These are phyloP conservation scores for Tetragonula clypearis DNA, from an alignment of 1,140 invertebrate species.

Conservation along the genomic window DNA sequence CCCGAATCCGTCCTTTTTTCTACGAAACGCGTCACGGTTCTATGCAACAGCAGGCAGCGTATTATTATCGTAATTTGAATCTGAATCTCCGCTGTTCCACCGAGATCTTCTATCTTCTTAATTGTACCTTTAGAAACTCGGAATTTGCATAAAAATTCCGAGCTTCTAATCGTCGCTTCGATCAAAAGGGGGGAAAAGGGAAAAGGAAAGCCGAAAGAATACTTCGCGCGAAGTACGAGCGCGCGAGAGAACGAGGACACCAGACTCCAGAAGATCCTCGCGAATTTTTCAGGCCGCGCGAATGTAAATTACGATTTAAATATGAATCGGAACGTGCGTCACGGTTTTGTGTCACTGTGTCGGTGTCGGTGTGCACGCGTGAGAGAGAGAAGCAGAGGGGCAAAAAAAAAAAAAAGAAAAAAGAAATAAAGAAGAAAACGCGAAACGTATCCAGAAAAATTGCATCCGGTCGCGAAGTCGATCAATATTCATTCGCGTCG, in stretches of 20 bases:
- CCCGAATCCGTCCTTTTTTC: no score
- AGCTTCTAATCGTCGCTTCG: no score
- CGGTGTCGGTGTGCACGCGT: background rate
- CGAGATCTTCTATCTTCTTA: no score
- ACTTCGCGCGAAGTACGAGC: background rate
- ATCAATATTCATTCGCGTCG: conserved; percentile 48
- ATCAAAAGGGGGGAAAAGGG: no score
- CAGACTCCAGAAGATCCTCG: no score
- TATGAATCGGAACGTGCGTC: background rate
- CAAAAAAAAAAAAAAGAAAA: background rate
- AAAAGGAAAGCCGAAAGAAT: background rate
- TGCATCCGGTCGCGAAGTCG: conserved; percentile 27
- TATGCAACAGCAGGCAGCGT: no score
- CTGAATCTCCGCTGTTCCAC: no score
- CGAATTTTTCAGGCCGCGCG: background rate
- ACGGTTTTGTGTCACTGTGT: background rate
- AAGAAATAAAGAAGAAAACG: background rate
- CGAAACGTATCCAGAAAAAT: conserved; percentile 36
- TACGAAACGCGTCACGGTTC: no score
- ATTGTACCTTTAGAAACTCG: no score
- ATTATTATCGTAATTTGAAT: no score
- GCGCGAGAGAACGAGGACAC: background rate
- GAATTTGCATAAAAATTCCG: no score
- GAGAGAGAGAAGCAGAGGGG: background rate
- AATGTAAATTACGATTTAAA: conserved; percentile 34